Conservation (phyloP, 2,113 vertebrate species). For the Beaufortia kweichowensis region DNA sequence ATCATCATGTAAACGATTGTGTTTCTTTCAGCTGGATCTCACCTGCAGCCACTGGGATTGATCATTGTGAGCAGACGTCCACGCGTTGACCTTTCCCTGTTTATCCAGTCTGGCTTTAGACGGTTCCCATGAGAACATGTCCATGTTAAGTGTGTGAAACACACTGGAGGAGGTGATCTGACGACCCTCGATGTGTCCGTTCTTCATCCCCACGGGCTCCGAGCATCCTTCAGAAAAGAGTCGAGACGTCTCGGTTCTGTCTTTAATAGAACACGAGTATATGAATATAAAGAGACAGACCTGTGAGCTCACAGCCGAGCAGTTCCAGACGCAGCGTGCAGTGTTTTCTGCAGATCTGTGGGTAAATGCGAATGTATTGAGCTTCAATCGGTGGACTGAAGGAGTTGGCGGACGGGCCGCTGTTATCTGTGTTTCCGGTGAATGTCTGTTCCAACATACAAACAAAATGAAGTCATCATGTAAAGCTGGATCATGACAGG, state of each 20-base stretch:
- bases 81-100: constrained; percentile 89
- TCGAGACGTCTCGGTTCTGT: not conserved
- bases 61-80: constrained; percentile 83
- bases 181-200: constrained; percentile 83
- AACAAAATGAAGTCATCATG: too few relatives aligned
- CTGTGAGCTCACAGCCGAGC: constrained; percentile 85
- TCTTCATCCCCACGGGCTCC: constrained; percentile 87
- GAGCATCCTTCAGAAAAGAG: constrained; percentile 77
- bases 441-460: constrained; percentile 74
- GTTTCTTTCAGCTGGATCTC: too few relatives aligned
- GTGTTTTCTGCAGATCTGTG: constrained; percentile 84
- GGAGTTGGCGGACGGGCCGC: constrained; percentile 80
- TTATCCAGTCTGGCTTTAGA: constrained; percentile 84
- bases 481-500: too few relatives aligned
- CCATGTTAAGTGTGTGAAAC: constrained; percentile 86
- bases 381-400: constrained; percentile 85
- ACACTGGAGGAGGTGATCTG: constrained; percentile 84
- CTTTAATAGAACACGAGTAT: not conserved
- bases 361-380: constrained; percentile 83
- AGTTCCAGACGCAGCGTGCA: constrained; percentile 87
- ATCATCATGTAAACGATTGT: too few relatives aligned
- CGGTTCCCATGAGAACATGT: constrained; percentile 85
- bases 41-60: constrained; percentile 90
- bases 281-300: constrained; percentile 59
- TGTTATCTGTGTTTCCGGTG: constrained; percentile 84